Evolutionary conservation across 2,888 invertebrate genomes (phyloP).

Genomic region (Ectobius pallidus): DNA sequence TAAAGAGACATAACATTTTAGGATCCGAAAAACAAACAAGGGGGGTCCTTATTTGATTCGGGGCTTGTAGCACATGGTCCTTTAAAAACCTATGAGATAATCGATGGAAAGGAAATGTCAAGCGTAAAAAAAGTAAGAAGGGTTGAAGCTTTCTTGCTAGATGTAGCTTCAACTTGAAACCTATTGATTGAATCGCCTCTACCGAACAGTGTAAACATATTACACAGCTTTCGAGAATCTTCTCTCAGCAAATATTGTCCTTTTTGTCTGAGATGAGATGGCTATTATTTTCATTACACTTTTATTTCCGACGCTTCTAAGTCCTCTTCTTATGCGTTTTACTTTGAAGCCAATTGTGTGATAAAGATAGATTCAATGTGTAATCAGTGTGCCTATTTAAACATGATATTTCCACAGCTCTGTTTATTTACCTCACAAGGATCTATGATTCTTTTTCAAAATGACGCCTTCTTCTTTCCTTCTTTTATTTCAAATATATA

Average conservation of each 20-base stretch:
- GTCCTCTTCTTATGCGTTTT: too few relatives aligned
- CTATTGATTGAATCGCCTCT: neutral
- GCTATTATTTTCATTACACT: neutral
- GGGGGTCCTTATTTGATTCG: neutral
- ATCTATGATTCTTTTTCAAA: too few relatives aligned
- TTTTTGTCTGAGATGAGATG: neutral
- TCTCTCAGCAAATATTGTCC: neutral
- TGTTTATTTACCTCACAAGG: too few relatives aligned
- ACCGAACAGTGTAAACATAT: neutral
- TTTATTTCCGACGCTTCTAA: too few relatives aligned
- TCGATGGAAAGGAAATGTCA: neutral
- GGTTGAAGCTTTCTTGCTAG: neutral
- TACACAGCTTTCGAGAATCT: slow-evolving; percentile 5
- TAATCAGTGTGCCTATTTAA: too few relatives aligned
- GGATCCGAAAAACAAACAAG: neutral
- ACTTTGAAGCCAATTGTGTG: too few relatives aligned
- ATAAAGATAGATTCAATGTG: too few relatives aligned
- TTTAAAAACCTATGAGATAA: neutral
- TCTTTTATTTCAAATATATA: too few relatives aligned
- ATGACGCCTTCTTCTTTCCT: too few relatives aligned
- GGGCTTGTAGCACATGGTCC: neutral
- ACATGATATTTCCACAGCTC: too few relatives aligned
- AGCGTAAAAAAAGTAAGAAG: neutral
- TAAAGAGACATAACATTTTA: neutral
- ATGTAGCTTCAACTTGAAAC: neutral